Evolutionary conservation across 2,113 vertebrate species (phyloP), one percentile per base, ranked within the genome.

Genomic region (Brachionichthys hirsutus): DNA sequence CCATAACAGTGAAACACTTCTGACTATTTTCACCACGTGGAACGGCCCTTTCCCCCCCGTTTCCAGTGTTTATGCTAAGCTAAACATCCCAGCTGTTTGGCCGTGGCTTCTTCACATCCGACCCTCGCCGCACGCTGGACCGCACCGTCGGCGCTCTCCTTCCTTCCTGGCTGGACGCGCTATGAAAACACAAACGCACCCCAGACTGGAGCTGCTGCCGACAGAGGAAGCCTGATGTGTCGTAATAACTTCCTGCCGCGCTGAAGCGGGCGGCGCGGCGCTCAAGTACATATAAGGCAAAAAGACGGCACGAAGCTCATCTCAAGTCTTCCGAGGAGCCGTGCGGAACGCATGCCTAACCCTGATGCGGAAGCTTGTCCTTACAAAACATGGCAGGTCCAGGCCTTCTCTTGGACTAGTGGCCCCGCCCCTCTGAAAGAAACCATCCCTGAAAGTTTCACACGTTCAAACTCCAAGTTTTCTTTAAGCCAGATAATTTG

Each of bases 231-330:
- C 67, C 57, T 20, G 34, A 73, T 59, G 67, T 82, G 85, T 89
- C 84, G 76, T 59, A 73, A 70, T 69, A 54, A 73, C 89, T 90
- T 91, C 87, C 90, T 89, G 87, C 68, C 78, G 43, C 73, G 50
- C 62, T 67, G 42, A 16, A 24, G 67, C 61, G 20, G 48, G 57
- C 69, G 55, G 17, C n/a, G 61, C 50, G 54, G 59, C 62, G 63
- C 49, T 77, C 54, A 75, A 91, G 88, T 85, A 91, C 90, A 89
- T 90, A 92, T 90, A 92, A 90, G 91, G 91, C 59, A 87, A 91
- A 56, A 70, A 30, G 77, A 88, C 88, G 86, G 81, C 71, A 76
- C 46, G 30, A 48, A 68, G 55, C n/a, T 34, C 34, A 70, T 83
- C 62, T 63, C 10, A 54, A 75, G 51, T 61, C 64, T 67, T 67